Conservation (phyloP, 1,140 invertebrate genomes). For the Brachionus paranguensis region DNA sequence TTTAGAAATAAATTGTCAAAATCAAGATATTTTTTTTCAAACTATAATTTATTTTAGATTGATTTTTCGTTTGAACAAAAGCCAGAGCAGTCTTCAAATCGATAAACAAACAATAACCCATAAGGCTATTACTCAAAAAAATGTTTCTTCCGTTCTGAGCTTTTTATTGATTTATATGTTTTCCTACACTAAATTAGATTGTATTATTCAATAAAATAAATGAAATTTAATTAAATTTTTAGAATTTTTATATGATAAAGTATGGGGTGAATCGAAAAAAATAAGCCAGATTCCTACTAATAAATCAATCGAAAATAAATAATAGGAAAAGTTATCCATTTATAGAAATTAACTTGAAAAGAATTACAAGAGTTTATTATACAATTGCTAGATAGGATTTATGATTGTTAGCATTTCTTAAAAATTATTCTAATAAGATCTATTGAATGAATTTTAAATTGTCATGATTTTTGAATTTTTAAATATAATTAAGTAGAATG, state of each 20-base stretch:
- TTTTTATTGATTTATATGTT: slow-evolving; percentile 3
- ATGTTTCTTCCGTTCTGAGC: background rate
- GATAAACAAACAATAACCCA: background rate
- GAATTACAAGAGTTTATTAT: too few species aligned
- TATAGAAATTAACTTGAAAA: too few species aligned
- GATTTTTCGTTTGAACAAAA: background rate
- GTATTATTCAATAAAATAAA: slow-evolving; percentile 3
- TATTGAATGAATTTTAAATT: background rate
- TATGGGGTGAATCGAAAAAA: background rate
- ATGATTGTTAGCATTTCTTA: background rate
- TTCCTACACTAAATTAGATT: background rate
- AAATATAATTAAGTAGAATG: background rate
- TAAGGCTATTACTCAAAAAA: background rate
- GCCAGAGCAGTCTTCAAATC: background rate
- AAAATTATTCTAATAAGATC: background rate
- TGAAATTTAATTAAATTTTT: background rate
- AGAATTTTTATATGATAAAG: background rate
- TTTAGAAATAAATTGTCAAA: background rate
- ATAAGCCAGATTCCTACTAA: background rate
- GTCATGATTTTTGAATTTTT: background rate
- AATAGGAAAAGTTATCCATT: background rate
- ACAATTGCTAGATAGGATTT: too few species aligned
- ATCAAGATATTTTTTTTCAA: background rate
- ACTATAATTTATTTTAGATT: background rate
- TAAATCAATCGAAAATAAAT: slow-evolving; percentile 2